Base-by-base conservation (phyloP, 2,797 vertebrate genomes). In the Phrynocephalus guinanensis region DNA sequence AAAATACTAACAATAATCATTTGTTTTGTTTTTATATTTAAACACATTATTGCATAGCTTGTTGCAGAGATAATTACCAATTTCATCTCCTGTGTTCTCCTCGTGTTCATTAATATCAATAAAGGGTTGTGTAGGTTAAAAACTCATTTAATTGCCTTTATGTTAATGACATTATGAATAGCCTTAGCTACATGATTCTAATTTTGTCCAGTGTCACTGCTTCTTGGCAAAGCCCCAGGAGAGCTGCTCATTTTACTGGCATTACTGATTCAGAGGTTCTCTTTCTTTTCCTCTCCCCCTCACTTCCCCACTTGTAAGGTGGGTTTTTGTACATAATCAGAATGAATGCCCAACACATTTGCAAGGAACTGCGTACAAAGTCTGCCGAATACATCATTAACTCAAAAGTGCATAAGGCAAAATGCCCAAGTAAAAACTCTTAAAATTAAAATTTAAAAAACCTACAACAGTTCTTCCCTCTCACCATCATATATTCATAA, bases 111-210 rank as follows among this genome's bases (percentile, higher is more conserved):
- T 99, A 99, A 99, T 99, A 99, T 99, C 97, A 97, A 98, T 98
- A 98, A 98, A 98, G 97, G 99, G 98, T 99, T 97, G 98, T 97
- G 98, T 97, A 98, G 99, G 99, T 99, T 99, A 99, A 99, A 99
- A 99, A 98, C 98, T 98, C 98, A 98, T 98, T 99, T 99, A 99
- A 99, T 99, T 99, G 98, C 98, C 98, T 99, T 99, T 98, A 99
- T 99, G 99, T 99, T 99, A 99, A 99, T 98, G 98, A 98, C 97
- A 98, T 98, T 98, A 98, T 99, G 98, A 99, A 98, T 99, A 98
- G 98, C 97, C 96, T 97, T 96, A 96, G 97, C 97, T 95, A 96
- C 95, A 95, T 96, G 97, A 98, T 97, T 98, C 98, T 98, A 98
- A 98, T 99, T 99, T 97, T 98, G 98, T 98, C 98, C 98, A 96